phyloP scores from a whole-genome alignment of 2,113 vertebrate species.

The Cyrtonyx montezumae region DNA sequence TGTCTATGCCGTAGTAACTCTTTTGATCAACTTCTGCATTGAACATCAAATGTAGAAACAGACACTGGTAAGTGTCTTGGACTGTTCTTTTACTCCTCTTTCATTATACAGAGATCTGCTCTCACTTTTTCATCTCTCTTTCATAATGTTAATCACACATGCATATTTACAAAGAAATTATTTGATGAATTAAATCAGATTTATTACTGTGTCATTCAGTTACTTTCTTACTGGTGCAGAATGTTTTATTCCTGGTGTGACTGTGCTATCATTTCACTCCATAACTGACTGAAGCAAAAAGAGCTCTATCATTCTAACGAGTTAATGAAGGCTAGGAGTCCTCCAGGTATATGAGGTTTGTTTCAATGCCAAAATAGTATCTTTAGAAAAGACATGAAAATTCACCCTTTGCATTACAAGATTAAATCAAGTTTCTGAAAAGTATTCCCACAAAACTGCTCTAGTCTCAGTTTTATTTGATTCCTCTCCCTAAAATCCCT shows the following conservation, averaged over 20 bases:
- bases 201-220: neutral
- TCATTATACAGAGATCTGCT: neutral
- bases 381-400: neutral
- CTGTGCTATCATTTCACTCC: neutral
- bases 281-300: neutral
- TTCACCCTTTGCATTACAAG: neutral
- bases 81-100: neutral
- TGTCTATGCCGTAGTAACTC: neutral
- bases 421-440: neutral
- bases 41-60: neutral
- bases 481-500: neutral
- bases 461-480: neutral
- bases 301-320: neutral
- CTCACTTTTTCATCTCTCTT: neutral
- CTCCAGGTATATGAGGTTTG: neutral
- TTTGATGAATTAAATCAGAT: neutral
- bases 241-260: neutral
- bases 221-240: neutral
- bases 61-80: neutral
- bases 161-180: neutral
- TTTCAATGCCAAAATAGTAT: neutral
- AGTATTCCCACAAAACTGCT: neutral
- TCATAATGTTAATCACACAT: neutral
- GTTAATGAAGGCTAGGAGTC: neutral
- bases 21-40: neutral